Evolutionary conservation across 2,888 invertebrate species (phyloP), one percentile per base, ranked within the genome.

Genomic region (Luperina nickerlii): DNA sequence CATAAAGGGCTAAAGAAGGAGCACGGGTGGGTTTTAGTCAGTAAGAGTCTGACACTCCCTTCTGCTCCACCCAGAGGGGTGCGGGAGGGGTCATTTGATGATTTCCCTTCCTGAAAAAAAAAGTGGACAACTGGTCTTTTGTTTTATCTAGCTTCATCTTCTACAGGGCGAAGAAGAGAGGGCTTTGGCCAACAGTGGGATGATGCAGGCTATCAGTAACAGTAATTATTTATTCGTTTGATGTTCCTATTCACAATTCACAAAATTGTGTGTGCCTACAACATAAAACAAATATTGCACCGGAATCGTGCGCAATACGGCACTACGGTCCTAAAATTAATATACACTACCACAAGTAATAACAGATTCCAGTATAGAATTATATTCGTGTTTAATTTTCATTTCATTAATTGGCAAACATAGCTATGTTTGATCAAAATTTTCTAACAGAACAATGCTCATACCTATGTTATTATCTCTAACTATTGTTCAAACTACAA

Each of bases 331-430:
- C 48, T 51, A 60, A 69, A 65, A 72, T 79, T 60, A 60, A 78
- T 70, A 71, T 48, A 62, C 9, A 20, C 11, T 15, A 70, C 51
- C 27, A 42, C 48, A 68, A 63, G 57, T 42, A 15, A 78, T 57
- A 57, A 24, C 32, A 42, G 32, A 72, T 79, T 63, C 13, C 48
- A 51, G 15, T 18, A 51, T 27, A 20, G 32, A 57, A 78, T 69
- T 82, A 51, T n/a, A 60, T 71, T 48, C 27, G 42, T 79, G 63
- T 72, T 66, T 76, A 57, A 48, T 78, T 38, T 83, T 62, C 60
- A 78, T n/a, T 38, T 42, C 32, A 68, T 57, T 24, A 54, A 73
- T 80, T 38, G n/a, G n/a, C n/a, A n/a, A n/a, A n/a, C n/a, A n/a
- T n/a, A 62, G 15, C 24, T 48, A 60, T 11, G 15, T 63, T 38